Evolutionary conservation across 2,797 vertebrate genomes (phyloP).

Genomic region (Phalloptychus januarius): DNA sequence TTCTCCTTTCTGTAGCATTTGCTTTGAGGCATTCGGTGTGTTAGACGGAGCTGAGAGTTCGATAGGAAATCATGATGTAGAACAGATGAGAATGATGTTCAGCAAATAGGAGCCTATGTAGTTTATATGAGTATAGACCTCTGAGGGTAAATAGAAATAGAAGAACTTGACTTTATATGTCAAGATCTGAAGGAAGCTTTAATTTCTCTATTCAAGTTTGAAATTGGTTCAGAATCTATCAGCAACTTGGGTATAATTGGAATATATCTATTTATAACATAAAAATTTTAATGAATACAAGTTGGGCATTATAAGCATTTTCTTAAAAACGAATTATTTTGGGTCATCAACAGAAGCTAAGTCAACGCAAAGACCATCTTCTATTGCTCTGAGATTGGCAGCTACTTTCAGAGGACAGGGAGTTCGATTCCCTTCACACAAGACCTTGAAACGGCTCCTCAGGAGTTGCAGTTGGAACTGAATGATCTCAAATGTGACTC

Average conservation of each 20-base stretch:
- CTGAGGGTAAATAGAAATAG: slow-evolving; percentile 10
- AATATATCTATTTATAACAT: background rate
- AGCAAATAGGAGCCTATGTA: slow-evolving; percentile 15
- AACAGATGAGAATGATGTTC: slow-evolving; percentile 45
- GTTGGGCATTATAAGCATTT: background rate
- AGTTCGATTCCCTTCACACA: too few species aligned
- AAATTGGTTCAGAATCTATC: background rate
- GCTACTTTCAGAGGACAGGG: too few species aligned
- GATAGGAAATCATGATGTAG: slow-evolving; percentile 59
- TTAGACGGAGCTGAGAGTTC: slow-evolving; percentile 54
- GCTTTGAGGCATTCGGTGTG: slow-evolving; percentile 74
- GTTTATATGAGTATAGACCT: slow-evolving; percentile 23
- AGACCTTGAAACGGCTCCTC: too few species aligned
- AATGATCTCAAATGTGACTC: too few species aligned
- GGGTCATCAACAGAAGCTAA: background rate
- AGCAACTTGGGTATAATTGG: background rate
- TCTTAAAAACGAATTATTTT: background rate
- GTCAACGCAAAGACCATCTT: too few species aligned
- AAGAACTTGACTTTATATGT: slow-evolving; percentile 1
- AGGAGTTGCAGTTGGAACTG: too few species aligned
- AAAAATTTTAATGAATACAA: background rate
- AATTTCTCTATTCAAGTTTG: background rate
- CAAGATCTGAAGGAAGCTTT: background rate
- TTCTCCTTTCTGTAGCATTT: slow-evolving; percentile 72
- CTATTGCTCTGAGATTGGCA: too few species aligned